Percentiles rank a stretch among this genome's conserved stretches.
Conservation (phyloP, 1,140 invertebrate species). For the Heliconius hermathena region DNA sequence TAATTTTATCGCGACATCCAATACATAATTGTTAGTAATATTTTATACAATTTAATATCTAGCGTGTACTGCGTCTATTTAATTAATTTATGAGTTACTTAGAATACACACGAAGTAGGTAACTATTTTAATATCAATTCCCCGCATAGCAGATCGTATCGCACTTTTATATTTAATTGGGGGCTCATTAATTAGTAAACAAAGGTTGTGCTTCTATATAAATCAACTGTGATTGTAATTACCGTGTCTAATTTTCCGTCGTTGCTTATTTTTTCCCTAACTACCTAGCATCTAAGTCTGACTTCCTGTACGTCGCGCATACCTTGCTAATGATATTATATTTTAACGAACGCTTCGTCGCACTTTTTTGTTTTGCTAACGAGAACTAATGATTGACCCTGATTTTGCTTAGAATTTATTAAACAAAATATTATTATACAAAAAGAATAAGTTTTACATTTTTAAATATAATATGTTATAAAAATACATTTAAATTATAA, state of each 20-base stretch:
- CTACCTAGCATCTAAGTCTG: neutral
- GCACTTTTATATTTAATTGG: conserved; percentile 19
- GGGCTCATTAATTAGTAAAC: conserved; percentile 18
- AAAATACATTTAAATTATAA: no score
- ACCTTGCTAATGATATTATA: neutral
- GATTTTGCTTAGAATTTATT: neutral
- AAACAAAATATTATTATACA: no score
- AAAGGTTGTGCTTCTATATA: conserved; percentile 6
- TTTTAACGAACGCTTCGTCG: neutral
- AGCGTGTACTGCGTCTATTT: neutral
- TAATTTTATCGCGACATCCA: neutral
- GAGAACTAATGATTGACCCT: neutral
- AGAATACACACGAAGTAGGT: neutral
- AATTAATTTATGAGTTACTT: neutral
- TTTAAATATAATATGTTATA: no score
- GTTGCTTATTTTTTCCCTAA: neutral
- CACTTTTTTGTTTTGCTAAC: neutral
- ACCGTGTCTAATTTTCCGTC: conserved; percentile 18
- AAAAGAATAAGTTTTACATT: no score
- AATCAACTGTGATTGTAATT: conserved; percentile 16
- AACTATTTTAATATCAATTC: conserved; percentile 16
- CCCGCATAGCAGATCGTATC: conserved; percentile 23
- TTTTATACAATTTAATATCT: neutral
- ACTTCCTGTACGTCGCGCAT: neutral
- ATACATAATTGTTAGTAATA: neutral